Evolutionary conservation across 2,888 invertebrate species (phyloP), one percentile per base, ranked within the genome.

Genomic region (Cactoblastis cactorum): DNA sequence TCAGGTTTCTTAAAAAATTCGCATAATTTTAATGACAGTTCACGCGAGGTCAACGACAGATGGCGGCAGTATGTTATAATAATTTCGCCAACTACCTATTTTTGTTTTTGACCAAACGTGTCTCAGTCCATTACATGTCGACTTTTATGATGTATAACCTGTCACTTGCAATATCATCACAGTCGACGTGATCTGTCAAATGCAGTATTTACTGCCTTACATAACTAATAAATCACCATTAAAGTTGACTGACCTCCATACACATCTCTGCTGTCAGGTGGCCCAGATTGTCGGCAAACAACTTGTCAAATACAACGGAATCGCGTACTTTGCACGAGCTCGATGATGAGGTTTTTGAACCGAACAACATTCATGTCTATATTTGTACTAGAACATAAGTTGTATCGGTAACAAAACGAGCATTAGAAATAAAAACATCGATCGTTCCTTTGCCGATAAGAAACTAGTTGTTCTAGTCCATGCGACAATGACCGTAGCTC

Each of bases 221-320:
- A 54, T 61, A 51, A 56, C 50, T 58, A 57, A 69, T 66, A 64
- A 64, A 61, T 58, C 66, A 61, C 60, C 45, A 12, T 28, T 49
- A 60, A 61, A 65, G 77, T 71, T 74, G 63, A 73, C 47, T 67
- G 75, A 76, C 64, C 74, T 56, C 57, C 45, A 52, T 52, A 41
- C 49, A 55, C 38, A 50, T 47, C 37, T 39, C 48, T 8, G 19
- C 9, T 38, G 60, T 59, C 75, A 76, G 69, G 71, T 79, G 82
- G 69, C 75, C 77, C 67, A 81, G 74, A 77, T 80, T 59, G 61
- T 69, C 67, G 66, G 66, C 68, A 79, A 82, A 80, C 73, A 71
- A 66, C 76, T 74, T 79, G 82, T 78, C 80, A 82, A 78, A 83
- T 65, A 77, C 77, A 83, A 81, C 76, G 77, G 79, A 71, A 77